Conservation (phyloP, 1,140 invertebrate genomes). For the Lanistes nyassanus region DNA sequence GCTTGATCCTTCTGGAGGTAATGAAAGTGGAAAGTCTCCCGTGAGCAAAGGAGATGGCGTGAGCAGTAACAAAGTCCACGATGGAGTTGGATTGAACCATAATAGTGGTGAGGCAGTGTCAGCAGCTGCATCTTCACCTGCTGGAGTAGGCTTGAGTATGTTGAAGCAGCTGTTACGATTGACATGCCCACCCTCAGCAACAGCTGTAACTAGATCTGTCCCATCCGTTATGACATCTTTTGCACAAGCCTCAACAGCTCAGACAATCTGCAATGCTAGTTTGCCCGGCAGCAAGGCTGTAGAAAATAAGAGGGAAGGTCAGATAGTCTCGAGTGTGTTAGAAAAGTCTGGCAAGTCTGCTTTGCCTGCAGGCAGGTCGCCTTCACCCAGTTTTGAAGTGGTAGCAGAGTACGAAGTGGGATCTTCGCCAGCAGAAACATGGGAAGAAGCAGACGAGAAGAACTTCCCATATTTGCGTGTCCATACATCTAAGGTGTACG, state of each 20-base stretch:
- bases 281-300: neutral
- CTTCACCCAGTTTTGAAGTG: neutral
- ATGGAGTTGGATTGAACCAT: neutral
- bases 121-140: neutral
- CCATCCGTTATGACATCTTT: neutral
- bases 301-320: neutral
- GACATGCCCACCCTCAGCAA: neutral
- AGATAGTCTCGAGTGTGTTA: neutral
- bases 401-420: slow-evolving; percentile 14
- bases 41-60: neutral
- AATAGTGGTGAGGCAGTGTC: neutral
- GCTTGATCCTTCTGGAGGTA: neutral
- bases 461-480: slow-evolving; percentile 15
- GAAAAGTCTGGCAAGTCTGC: neutral
- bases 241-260: neutral
- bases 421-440: slow-evolving; percentile 6
- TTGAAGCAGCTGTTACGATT: slow-evolving; percentile 21
- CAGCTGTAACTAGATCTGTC: neutral
- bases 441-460: neutral
- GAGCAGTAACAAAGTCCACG: neutral
- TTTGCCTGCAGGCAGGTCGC: neutral
- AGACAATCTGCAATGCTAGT: neutral
- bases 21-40: neutral
- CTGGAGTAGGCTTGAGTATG: slow-evolving; percentile 18
- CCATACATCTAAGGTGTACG: neutral